Conservation (phyloP, 2,797 vertebrate species). For the Sebastes taczanowskii region DNA sequence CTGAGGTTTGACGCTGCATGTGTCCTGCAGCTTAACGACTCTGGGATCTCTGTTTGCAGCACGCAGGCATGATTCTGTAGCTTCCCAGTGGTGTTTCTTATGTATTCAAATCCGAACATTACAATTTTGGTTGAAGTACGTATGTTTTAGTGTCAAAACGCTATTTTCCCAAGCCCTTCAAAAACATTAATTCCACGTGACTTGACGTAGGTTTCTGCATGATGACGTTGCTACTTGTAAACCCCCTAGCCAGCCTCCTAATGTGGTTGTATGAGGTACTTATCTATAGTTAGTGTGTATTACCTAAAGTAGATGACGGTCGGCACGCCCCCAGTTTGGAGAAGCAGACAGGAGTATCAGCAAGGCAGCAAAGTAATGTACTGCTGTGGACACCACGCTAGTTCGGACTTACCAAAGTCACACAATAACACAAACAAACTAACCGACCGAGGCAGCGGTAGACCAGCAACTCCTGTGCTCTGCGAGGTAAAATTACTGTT, state of each 20-base stretch:
- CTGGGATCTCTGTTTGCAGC: background rate
- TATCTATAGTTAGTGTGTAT: no score
- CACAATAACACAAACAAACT: no score
- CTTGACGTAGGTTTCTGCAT: no score
- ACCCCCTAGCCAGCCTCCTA: background rate
- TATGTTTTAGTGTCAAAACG: background rate
- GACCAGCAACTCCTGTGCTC: no score
- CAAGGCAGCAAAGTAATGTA: background rate
- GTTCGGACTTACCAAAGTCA: no score
- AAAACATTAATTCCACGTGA: background rate
- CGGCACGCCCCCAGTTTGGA: no score
- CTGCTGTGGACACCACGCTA: no score
- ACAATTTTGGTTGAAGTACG: background rate
- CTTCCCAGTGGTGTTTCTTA: background rate
- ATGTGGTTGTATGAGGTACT: no score
- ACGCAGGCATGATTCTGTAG: background rate
- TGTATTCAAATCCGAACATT: background rate
- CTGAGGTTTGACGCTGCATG: conserved; percentile 1
- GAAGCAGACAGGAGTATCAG: no score
- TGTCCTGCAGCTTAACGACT: conserved; percentile 5
- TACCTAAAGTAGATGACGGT: fast-evolving
- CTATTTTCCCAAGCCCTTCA: background rate
- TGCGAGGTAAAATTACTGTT: no score
- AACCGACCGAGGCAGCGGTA: no score
- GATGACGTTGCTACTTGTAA: background rate